phyloP scores from a whole-genome alignment of 2,113 vertebrate species.

The Balaenoptera acutorostrata region DNA sequence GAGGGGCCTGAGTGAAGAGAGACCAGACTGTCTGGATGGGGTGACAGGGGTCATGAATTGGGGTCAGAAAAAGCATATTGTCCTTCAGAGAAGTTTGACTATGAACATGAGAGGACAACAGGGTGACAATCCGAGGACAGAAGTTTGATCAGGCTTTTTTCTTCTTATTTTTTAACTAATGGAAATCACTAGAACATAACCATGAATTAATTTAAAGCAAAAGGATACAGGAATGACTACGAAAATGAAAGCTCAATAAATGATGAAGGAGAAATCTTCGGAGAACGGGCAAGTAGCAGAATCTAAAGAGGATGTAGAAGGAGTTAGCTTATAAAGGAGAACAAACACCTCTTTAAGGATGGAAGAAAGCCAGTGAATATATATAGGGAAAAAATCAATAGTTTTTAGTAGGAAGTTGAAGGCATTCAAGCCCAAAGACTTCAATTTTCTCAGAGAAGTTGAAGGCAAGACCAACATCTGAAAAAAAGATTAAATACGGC shows the following conservation, averaged over 20 bases:
- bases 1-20: not conserved
- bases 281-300: not conserved
- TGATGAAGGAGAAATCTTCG: not conserved
- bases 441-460: not conserved
- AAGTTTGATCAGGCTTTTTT: not conserved
- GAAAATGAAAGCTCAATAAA: not conserved
- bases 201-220: not conserved
- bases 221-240: not conserved
- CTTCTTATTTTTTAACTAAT: not conserved
- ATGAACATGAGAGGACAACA: not conserved
- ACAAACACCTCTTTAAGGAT: not conserved
- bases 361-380: not conserved
- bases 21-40: not conserved
- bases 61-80: not conserved
- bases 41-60: fast-evolving
- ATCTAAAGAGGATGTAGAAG: not conserved
- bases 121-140: not conserved
- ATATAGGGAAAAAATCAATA: not conserved
- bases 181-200: not conserved
- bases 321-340: not conserved
- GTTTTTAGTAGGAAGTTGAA: not conserved
- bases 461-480: not conserved
- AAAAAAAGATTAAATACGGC: not conserved
- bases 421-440: not conserved
- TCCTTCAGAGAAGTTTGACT: not conserved